Percentiles rank a stretch among this genome's conserved stretches.
phyloP scores from a whole-genome alignment of 2,888 invertebrate genomes.

The Drosophila nr. fundita region DNA sequence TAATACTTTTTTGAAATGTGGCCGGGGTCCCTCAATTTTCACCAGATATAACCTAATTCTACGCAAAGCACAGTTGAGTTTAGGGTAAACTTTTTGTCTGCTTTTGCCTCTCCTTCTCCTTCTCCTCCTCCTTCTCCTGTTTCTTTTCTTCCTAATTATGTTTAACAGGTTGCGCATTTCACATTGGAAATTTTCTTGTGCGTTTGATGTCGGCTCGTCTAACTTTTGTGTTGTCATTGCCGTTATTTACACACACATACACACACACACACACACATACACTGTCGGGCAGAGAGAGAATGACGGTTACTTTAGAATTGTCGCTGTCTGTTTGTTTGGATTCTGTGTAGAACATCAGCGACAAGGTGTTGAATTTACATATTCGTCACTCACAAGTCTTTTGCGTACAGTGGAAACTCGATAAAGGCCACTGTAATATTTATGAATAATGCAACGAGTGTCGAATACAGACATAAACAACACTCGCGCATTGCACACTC shows the following conservation, averaged over 20 bases:
- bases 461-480: conserved; percentile 5
- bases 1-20: background rate
- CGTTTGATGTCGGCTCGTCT: conserved; percentile 24
- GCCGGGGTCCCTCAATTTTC: background rate
- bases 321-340: conserved; percentile 12
- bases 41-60: background rate
- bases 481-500: background rate
- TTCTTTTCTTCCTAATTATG: background rate
- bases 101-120: background rate
- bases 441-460: background rate
- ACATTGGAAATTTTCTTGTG: background rate
- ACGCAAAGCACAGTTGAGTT: conserved; percentile 1
- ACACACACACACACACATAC: conserved; percentile 1
- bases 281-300: background rate
- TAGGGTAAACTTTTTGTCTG: conserved; percentile 5
- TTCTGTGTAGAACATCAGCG: conserved; percentile 37
- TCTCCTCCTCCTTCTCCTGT: background rate
- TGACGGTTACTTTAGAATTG: background rate
- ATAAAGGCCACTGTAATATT: background rate
- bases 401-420: conserved; percentile 2
- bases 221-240: conserved; percentile 29
- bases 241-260: conserved; percentile 22
- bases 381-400: conserved; percentile 12
- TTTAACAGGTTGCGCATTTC: conserved; percentile 20
- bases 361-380: conserved; percentile 38